Base-by-base conservation (phyloP, 2,113 vertebrate species). In the Siphamia tubifer region DNA sequence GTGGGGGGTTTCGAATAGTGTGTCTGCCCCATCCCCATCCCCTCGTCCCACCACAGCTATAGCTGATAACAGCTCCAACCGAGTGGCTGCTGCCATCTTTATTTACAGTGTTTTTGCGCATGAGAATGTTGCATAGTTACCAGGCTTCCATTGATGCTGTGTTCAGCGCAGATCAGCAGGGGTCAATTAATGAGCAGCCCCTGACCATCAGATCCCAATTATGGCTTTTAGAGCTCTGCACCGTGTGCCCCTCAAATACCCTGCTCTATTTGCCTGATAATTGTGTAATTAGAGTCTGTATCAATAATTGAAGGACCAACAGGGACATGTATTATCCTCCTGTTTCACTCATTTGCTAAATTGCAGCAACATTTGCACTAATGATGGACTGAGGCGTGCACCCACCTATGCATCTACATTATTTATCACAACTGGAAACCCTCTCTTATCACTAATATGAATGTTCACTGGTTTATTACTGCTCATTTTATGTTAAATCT, bases 171-270 rank as follows among this genome's bases (percentile, higher is more conserved):
- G 72, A 88, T 69, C 88, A 88, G 82, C 83, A 52, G 86, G 86
- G 85, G 85, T 90, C 80, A 89, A 84, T 87, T 88, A 84, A 85
- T 81, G 83, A 87, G 81, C 58, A 23, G 76, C 58, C 76, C 86
- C 81, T 88, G 84, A 84, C 82, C 86, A 87, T 74, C 70, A 79
- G 82, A 86, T 71, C 60, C 81, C 84, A 90, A 84, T 89, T 89
- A 86, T 78, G 67, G 70, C 77, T 83, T 88, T 86, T 49, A 82
- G 61, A 72, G 79, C 30, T 8, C 67, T 75, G 31, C 56, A 38
- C 73, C 11, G 6, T 72, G 66, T 77, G 57, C 54, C 54, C 66
- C 58, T 64, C 40, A 77, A 82, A 88, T 51, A 81, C 58, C 77
- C 79, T 34, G 55, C 56, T 73, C 71, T 56, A 67, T 76, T 82